A percentile compares a stretch with the other conserved stretches of the same genome.
Evolutionary conservation across 2,113 vertebrate genomes (phyloP).

Genomic region (Dermatemys mawii): DNA sequence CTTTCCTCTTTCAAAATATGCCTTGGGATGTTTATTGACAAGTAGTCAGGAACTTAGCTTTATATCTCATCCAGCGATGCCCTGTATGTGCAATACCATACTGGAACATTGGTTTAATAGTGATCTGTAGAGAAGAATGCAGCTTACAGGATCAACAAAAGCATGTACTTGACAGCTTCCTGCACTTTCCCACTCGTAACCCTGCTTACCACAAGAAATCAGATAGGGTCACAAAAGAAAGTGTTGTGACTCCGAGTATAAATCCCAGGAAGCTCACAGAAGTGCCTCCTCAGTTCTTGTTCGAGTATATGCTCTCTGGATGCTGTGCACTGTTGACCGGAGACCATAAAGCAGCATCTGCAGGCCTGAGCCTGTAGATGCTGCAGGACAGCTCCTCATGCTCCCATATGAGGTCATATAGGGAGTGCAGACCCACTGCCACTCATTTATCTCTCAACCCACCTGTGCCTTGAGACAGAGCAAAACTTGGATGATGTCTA

Average conservation of each 20-base stretch:
- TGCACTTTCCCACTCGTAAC: neutral
- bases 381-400: no score
- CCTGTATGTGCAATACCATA: neutral
- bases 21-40: conserved; percentile 31
- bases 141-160: neutral
- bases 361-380: no score
- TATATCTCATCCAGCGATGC: conserved; percentile 20
- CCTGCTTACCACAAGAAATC: neutral
- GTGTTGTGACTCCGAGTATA: neutral
- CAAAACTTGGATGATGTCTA: no score
- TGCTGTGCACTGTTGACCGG: no score
- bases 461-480: no score
- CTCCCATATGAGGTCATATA: no score
- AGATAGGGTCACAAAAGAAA: neutral
- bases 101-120: neutral
- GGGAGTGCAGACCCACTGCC: no score
- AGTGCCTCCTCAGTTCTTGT: neutral
- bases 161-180: neutral
- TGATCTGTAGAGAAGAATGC: neutral
- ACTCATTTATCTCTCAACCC: no score
- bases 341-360: no score
- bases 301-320: no score
- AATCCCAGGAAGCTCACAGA: neutral
- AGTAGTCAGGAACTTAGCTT: conserved; percentile 15
- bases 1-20: conserved; percentile 30